phyloP scores from a whole-genome alignment of 2,797 vertebrate genomes.

The Syngnathus rostellatus region DNA sequence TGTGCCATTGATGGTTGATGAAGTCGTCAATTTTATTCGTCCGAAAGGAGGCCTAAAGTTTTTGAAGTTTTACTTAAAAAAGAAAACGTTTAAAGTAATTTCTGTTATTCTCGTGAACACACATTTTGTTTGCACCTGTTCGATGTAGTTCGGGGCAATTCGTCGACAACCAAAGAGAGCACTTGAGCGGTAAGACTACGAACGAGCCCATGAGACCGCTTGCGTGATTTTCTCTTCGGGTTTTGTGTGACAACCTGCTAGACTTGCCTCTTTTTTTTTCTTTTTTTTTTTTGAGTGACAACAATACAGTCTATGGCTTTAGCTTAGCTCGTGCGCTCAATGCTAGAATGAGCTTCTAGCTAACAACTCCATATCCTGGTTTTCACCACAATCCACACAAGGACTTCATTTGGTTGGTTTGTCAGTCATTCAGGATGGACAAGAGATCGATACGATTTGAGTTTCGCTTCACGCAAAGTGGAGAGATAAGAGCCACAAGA shows the following conservation, averaged over 20 bases:
- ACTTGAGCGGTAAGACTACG: neutral
- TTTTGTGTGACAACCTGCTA: neutral
- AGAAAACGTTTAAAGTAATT: neutral
- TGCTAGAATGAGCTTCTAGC: neutral
- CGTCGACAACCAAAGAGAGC: neutral
- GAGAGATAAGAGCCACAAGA: neutral
- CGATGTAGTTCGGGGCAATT: too few species aligned
- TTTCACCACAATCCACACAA: neutral
- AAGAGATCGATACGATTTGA: neutral
- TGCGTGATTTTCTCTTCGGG: neutral
- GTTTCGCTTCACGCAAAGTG: neutral
- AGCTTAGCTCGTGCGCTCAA: neutral
- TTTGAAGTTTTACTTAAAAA: neutral
- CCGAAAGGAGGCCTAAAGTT: neutral
- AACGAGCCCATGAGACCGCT: neutral
- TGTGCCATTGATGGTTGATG: too few species aligned
- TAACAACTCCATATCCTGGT: neutral
- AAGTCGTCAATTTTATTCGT: neutral
- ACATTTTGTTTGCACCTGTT: too few species aligned
- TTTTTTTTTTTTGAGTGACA: neutral
- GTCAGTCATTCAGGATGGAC: neutral
- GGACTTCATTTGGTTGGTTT: neutral
- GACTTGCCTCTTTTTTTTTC: neutral
- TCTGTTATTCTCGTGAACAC: neutral
- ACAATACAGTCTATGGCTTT: neutral